Conservation (phyloP, 2,797 vertebrate genomes). For the Hydrocynus forskahlii region DNA sequence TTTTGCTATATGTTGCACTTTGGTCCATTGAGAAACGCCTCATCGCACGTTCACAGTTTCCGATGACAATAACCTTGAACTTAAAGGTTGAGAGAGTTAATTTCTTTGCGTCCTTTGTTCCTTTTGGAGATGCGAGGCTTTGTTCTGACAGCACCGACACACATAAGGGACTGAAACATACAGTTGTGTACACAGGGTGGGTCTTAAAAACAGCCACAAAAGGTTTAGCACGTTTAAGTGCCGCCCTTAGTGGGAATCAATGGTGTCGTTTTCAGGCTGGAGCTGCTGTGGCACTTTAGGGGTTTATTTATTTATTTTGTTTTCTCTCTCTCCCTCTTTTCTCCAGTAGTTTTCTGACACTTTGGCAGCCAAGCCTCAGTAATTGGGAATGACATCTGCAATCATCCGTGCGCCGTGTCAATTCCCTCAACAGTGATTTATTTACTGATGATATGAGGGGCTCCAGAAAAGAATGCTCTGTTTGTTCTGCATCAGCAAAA, state of each 20-base stretch:
- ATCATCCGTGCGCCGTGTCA: conserved; percentile 26
- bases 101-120: too few relatives aligned
- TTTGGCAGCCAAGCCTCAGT: conserved; percentile 14
- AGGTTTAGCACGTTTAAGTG: too few relatives aligned
- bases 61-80: too few relatives aligned
- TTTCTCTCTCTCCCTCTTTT: background rate
- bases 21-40: too few relatives aligned
- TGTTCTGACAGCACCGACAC: too few relatives aligned
- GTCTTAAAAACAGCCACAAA: background rate
- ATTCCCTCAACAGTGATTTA: conserved; percentile 43
- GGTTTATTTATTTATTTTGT: background rate
- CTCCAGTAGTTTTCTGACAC: conserved; percentile 9
- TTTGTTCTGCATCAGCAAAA: conserved; percentile 46
- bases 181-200: too few relatives aligned
- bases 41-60: too few relatives aligned
- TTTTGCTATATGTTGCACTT: too few relatives aligned
- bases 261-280: background rate
- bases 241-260: background rate
- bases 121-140: too few relatives aligned
- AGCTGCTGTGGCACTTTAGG: background rate
- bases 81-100: too few relatives aligned
- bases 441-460: conserved; percentile 40
- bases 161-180: too few relatives aligned
- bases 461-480: conserved; percentile 16
- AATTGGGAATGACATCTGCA: conserved; percentile 39